These are phyloP conservation scores for Troides oblongomaculatus DNA, from an alignment of 2,888 invertebrate genomes.

Conservation along the genomic window DNA sequence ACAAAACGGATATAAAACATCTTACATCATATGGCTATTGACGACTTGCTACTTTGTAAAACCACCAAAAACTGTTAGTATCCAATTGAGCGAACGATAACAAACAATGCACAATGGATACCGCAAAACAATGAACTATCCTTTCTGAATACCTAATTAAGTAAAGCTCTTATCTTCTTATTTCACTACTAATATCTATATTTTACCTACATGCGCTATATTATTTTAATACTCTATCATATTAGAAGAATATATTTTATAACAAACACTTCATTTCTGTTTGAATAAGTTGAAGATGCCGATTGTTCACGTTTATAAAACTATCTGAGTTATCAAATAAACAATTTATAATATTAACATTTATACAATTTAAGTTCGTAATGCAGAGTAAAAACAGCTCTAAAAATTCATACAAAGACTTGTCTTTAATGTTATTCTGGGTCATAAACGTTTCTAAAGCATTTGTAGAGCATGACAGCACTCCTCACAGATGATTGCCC, in stretches of 20 bases:
- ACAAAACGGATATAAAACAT: slow-evolving; percentile 6
- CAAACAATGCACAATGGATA: slow-evolving; percentile 48
- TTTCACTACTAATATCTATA: slow-evolving; percentile 29
- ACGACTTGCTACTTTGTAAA: slow-evolving; percentile 32
- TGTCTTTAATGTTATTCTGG: slow-evolving; percentile 23
- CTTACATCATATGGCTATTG: not conserved
- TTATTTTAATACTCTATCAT: no score
- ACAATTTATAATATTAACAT: not conserved
- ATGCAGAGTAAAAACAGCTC: not conserved
- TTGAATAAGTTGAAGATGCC: no score
- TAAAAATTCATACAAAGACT: not conserved
- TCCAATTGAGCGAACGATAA: slow-evolving; percentile 36
- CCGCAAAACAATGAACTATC: slow-evolving; percentile 44
- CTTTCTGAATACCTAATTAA: slow-evolving; percentile 43
- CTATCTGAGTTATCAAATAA: not conserved
- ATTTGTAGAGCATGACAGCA: slow-evolving; percentile 17
- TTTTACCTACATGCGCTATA: not conserved
- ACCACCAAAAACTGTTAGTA: slow-evolving; percentile 36
- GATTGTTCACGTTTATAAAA: no score
- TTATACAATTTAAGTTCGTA: not conserved
- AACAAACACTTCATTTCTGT: no score
- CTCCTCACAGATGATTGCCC: slow-evolving; percentile 26
- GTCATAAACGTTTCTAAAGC: slow-evolving; percentile 27
- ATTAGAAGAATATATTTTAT: no score
- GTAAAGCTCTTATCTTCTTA: slow-evolving; percentile 32